Conservation (phyloP, 2,888 invertebrate genomes). For the Acrocera orbiculus region DNA sequence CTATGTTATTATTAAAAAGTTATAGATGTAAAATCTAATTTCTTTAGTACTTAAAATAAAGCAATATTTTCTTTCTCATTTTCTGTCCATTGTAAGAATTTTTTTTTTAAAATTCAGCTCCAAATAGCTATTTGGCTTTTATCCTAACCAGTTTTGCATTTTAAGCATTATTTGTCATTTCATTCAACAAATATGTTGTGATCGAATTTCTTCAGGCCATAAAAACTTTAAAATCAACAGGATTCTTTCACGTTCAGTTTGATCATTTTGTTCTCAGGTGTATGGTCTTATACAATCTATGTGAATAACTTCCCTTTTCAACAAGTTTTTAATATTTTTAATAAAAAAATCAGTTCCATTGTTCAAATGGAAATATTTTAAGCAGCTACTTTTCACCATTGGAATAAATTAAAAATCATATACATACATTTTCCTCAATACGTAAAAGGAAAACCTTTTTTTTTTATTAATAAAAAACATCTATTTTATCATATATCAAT, state of each 20-base stretch:
- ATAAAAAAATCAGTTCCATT: constrained; percentile 10
- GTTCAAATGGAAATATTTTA: constrained; percentile 2
- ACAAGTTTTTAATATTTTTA: constrained; percentile 3
- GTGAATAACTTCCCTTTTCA: constrained; percentile 6
- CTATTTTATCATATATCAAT: constrained; percentile 1
- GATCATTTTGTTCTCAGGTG: constrained; percentile 12
- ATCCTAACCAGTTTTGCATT: constrained; percentile 18
- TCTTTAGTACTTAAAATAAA: no score
- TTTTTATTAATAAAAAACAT: constrained; percentile 8
- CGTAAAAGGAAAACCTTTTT: constrained; percentile 2
- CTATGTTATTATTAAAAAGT: no score
- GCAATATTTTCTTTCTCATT: no score
- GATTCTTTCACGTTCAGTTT: constrained; percentile 10
- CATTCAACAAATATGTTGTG: constrained; percentile 15
- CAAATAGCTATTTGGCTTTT: constrained; percentile 1
- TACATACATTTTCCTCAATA: constrained; percentile 7
- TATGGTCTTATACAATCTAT: constrained; percentile 10
- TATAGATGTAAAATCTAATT: no score
- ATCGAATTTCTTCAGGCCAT: constrained; percentile 24
- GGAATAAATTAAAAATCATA: constrained; percentile 1
- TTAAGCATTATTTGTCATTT: constrained; percentile 4
- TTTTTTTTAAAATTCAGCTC: no score
- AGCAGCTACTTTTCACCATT: not conserved
- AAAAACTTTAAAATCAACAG: constrained; percentile 13
- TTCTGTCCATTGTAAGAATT: no score